Evolutionary conservation across 2,888 invertebrate species (phyloP), one percentile per base, ranked within the genome.

Genomic region (Thymelicus sylvestris): DNA sequence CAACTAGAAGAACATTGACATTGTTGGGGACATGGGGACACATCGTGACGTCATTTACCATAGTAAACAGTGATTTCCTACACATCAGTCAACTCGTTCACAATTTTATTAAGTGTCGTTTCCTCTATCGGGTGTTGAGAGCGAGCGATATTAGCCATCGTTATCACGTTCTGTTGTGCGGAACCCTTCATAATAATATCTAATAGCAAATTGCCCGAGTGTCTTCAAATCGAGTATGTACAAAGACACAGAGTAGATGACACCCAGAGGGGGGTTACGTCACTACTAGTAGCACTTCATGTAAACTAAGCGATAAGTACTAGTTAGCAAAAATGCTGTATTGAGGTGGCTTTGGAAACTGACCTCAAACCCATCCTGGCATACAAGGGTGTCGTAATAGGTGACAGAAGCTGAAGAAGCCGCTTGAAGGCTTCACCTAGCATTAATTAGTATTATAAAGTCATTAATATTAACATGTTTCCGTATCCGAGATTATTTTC

Each of bases 191-290:
- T 70, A 74, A 74, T 76, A 76, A 78, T 77, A 76, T 75, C 75
- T 74, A 75, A 78, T 76, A 77, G 77, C 76, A 80, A 80, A 80
- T 79, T 80, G 78, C 76, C 77, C 69, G 64, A 71, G 70, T 72
- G 74, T 76, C 78, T 77, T 77, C 77, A 76, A 76, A 75, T 75
- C 78, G 76, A 75, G 74, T 76, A 68, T 75, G 74, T 77, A 76
- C 66, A 44, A 66, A n/a, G 8, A 15, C 60, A 64, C 50, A 76
- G 76, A 67, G 66, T 59, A 74, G 13, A 13, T 5, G 15, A 7
- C 31, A 7, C 38, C 8, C 66, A 74, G 71, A 74, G 47, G 4
- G 4, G 19, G 31, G 61, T 44, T 44, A 61, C n/a, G 61, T 61
- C 61, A 61, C 41, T 12, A 31, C 31, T 31, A 31, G 31, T 31